These are phyloP conservation scores for Pitta sordida DNA, from an alignment of 2,113 vertebrate genomes.

Conservation along the genomic window DNA sequence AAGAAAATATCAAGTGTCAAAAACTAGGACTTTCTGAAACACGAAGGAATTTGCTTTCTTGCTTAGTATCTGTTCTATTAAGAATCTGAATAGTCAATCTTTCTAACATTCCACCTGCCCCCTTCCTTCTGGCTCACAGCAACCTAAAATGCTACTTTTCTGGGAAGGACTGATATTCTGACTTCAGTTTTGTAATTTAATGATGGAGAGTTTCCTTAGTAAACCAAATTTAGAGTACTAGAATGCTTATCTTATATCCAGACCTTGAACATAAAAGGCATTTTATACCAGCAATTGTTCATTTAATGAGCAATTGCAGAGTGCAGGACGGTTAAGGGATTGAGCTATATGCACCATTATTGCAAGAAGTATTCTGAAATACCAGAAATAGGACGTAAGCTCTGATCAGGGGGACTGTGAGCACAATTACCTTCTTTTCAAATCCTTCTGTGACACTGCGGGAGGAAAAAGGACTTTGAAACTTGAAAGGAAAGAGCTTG, in stretches of 20 bases:
- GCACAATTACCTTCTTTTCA: constrained; percentile 99
- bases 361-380: constrained; percentile 98
- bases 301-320: constrained; percentile 94
- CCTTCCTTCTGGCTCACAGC: constrained; percentile 42
- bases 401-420: constrained; percentile 99
- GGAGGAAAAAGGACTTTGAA: constrained; percentile 99
- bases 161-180: constrained; percentile 78
- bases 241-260: constrained; percentile 90
- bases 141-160: constrained; percentile 73
- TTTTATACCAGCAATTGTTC: constrained; percentile 89
- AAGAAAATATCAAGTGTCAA: background rate
- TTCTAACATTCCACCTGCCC: background rate
- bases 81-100: constrained; percentile 31
- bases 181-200: constrained; percentile 83
- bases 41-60: constrained; percentile 43
- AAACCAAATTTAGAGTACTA: constrained; percentile 90
- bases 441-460: constrained; percentile 99
- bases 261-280: constrained; percentile 88
- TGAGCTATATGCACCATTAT: constrained; percentile 93
- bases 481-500: constrained; percentile 99
- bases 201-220: constrained; percentile 85
- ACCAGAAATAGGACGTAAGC: constrained; percentile 98
- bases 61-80: constrained; percentile 32
- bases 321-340: constrained; percentile 87
- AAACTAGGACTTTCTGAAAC: constrained; percentile 3